Base-by-base conservation (phyloP, 2,113 vertebrate species). In the Rhombomys opimus region DNA sequence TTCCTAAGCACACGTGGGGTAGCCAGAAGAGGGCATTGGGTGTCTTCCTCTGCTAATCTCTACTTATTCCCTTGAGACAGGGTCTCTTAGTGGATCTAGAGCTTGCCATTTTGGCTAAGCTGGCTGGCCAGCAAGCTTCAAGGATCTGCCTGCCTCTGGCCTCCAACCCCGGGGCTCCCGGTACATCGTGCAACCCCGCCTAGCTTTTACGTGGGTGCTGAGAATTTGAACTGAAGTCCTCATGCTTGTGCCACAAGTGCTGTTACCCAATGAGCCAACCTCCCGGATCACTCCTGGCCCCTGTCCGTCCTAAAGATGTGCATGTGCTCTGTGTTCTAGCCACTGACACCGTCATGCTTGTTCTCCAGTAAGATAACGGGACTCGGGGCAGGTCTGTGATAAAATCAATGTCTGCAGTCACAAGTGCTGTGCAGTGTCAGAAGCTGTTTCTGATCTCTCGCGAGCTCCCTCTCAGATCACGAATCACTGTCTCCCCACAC, bases 331-430 rank as follows among this genome's bases (percentile, higher is more conserved):
- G 90, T 87, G 89, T 87, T 93, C 75, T 15, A 1, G 35, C 38
- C 35, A 1, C 0, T 78, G 73, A 87, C 20, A 72, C n/a, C 59
- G 70, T 57, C 92, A 61, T 81, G 68, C 80, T 94, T 91, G 68
- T 93, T 96, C 88, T 87, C 82, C 61, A 12, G 46, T 87, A 90
- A 95, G 75, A 84, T 78, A 87, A 73, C 73, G 73, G 93, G 77
- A 59, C 52, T 92, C 52, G 73, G 35, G 30, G 75, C 18, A 77
- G 68, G 59, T 84, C 82, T 95, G 89, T 89, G 93, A 95, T 95
- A 95, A 95, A 95, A 96, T 30, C 77, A 67, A 52, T 38, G 67
- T 35, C 91, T 15, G 7, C 86, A 94, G 59, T 82, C 59, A 72
- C 35, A 7, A 3, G 38, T 76, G 76, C 17, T 72, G 41, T 92